phyloP scores from a whole-genome alignment of 2,888 invertebrate genomes.

The Chymomyza fuscimana region DNA sequence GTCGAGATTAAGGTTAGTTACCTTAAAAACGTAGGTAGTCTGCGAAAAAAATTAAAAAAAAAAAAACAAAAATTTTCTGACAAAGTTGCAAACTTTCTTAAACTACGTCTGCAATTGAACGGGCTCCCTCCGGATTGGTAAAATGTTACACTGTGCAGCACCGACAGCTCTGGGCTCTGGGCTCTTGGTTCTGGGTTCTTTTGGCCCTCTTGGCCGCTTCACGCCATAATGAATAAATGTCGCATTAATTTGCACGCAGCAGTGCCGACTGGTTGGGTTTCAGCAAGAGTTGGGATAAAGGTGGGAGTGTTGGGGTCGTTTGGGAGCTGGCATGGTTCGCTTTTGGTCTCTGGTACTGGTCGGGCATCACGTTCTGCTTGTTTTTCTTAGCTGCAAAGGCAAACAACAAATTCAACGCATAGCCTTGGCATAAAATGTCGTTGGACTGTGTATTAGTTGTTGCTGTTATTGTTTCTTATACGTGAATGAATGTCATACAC shows the following conservation, averaged over 20 bases:
- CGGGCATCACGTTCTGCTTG: constrained; percentile 38
- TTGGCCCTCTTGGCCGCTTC: constrained; percentile 29
- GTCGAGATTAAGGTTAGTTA: no score
- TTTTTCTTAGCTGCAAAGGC: constrained; percentile 37
- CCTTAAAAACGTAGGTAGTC: no score
- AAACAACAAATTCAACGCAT: constrained; percentile 45
- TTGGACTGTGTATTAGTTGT: constrained; percentile 1
- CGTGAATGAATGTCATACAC: constrained; percentile 43
- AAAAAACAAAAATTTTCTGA: no score
- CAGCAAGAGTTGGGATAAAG: not conserved
- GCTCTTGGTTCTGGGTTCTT: not conserved
- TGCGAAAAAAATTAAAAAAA: no score
- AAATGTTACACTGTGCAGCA: constrained; percentile 1
- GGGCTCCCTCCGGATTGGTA: no score
- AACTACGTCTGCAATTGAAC: no score
- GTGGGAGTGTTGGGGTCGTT: not conserved
- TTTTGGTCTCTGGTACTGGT: not conserved
- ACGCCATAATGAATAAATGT: constrained; percentile 66
- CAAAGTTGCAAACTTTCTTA: no score
- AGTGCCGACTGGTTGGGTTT: constrained; percentile 13
- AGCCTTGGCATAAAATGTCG: constrained; percentile 43
- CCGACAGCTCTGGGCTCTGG: not conserved
- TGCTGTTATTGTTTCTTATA: constrained; percentile 1
- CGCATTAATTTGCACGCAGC: constrained; percentile 65
- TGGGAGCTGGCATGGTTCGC: constrained; percentile 14